Evolutionary conservation across 2,888 invertebrate species (phyloP).

Genomic region (Rotaria macrura): DNA sequence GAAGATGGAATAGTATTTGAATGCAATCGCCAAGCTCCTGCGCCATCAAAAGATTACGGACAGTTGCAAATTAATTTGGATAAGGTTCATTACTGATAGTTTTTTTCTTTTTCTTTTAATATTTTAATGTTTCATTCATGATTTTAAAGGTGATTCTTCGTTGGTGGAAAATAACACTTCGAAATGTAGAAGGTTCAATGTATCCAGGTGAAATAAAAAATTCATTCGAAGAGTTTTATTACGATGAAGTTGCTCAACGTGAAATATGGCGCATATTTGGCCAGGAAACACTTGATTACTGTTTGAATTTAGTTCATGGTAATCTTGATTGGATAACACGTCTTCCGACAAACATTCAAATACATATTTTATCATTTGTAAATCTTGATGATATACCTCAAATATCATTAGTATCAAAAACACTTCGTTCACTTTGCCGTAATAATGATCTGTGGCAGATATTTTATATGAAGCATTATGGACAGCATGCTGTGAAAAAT

Average conservation of each 20-base stretch:
- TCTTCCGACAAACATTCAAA: slow-evolving; percentile 39
- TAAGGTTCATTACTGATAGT: background rate
- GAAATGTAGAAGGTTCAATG: slow-evolving; percentile 25
- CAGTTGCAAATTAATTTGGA: background rate
- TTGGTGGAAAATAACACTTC: slow-evolving; percentile 30
- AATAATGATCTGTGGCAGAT: slow-evolving; percentile 43
- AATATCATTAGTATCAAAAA: slow-evolving; percentile 40
- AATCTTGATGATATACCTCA: slow-evolving; percentile 44
- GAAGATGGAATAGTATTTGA: background rate
- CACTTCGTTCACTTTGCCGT: slow-evolving; percentile 41
- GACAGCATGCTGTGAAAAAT: slow-evolving; percentile 26
- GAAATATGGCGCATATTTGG: slow-evolving; percentile 42
- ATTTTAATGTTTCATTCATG: background rate
- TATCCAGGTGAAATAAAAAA: slow-evolving; percentile 32
- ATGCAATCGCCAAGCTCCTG: background rate
- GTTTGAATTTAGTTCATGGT: slow-evolving; percentile 39
- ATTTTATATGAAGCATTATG: slow-evolving; percentile 41
- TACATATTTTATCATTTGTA: slow-evolving; percentile 40
- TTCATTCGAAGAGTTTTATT: slow-evolving; percentile 29
- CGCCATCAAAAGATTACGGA: slow-evolving; percentile 19
- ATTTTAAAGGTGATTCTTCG: slow-evolving; percentile 18
- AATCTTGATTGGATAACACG: slow-evolving; percentile 43
- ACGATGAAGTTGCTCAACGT: slow-evolving; percentile 29
- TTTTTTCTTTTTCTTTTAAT: background rate
- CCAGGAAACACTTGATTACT: slow-evolving; percentile 38